Conservation (phyloP, 2,797 vertebrate genomes). For the Silurus aristotelis region DNA sequence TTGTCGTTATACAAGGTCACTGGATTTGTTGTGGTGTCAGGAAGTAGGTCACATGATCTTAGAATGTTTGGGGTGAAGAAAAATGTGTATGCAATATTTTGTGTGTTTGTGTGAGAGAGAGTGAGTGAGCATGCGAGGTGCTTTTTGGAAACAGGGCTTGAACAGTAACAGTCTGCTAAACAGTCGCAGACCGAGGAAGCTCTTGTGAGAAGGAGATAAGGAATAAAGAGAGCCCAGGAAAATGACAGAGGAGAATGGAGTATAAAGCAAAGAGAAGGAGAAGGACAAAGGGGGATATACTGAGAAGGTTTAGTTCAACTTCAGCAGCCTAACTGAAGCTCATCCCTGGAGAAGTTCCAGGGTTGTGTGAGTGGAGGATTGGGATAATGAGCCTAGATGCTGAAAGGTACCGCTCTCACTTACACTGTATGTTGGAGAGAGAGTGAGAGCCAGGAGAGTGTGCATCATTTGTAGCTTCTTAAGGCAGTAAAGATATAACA, state of each 20-base stretch:
- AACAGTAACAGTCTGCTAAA: slow-evolving; percentile 54
- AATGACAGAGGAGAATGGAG: slow-evolving; percentile 49
- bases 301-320: slow-evolving; percentile 48
- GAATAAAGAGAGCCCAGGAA: slow-evolving; percentile 42
- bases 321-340: slow-evolving; percentile 43
- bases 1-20: slow-evolving; percentile 13
- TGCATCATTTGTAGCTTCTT: slow-evolving; percentile 3
- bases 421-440: slow-evolving; percentile 20
- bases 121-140: background rate
- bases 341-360: slow-evolving; percentile 45
- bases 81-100: slow-evolving; percentile 1
- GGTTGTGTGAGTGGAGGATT: slow-evolving; percentile 30
- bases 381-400: slow-evolving; percentile 18
- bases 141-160: slow-evolving; percentile 49
- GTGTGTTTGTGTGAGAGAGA: background rate
- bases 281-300: slow-evolving; percentile 35
- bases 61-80: background rate
- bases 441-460: slow-evolving; percentile 23
- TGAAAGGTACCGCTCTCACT: slow-evolving; percentile 8
- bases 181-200: slow-evolving; percentile 45
- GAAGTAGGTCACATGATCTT: slow-evolving; percentile 7
- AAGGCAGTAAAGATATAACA: background rate
- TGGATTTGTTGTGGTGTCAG: background rate
- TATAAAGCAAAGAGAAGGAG: slow-evolving; percentile 38
- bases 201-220: slow-evolving; percentile 58